Evolutionary conservation across 2,113 vertebrate genomes (phyloP), one percentile per base, ranked within the genome.

Genomic region (Felis chaus): DNA sequence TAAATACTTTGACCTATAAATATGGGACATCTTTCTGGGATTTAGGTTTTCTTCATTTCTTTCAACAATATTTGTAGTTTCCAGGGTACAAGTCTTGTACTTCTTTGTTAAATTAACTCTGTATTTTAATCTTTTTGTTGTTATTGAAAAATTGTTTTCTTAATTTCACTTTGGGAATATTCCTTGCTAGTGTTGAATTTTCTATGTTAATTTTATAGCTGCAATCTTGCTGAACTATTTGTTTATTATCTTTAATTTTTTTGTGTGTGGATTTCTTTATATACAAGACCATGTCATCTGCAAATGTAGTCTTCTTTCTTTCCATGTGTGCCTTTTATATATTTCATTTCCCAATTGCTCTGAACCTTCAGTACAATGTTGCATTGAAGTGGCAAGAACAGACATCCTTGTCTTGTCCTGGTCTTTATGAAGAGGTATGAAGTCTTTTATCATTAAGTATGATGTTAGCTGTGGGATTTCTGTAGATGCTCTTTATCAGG

Each of bases 111-210:
- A 45, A 19, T 92, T 84, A 87, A 86, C 80, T 80, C 65, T 68
- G 11, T 94, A 15, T 81, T 94, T 61, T 80, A 94, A 48, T 94
- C 23, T 88, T 93, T 79, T 36, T 69, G 80, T 36, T 69, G 80
- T 83, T 48, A 53, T 21, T 55, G 29, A 48, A 87, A 19, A 45
- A 48, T n/a, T 61, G 21, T 74, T 76, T 76, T 29, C 41, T 76
- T 45, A 45, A 76, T 76, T 41, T 45, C 41, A 76, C 41, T 76
- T 76, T 76, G 45, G 73, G 39, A 29, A 14, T 76, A 29, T 29
- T 76, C 41, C 27, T 76, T 76, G 39, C 39, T 29, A 76, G 73
- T 45, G 13, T 76, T 45, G 73, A 76, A 76, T 45, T 45, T 45
- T 76, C 3, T 71, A 21, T 79, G 12, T 88, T 71, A 87, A 61